Evolutionary conservation across 1,140 invertebrate species (phyloP).

Genomic region (Scaptomyza montana): DNA sequence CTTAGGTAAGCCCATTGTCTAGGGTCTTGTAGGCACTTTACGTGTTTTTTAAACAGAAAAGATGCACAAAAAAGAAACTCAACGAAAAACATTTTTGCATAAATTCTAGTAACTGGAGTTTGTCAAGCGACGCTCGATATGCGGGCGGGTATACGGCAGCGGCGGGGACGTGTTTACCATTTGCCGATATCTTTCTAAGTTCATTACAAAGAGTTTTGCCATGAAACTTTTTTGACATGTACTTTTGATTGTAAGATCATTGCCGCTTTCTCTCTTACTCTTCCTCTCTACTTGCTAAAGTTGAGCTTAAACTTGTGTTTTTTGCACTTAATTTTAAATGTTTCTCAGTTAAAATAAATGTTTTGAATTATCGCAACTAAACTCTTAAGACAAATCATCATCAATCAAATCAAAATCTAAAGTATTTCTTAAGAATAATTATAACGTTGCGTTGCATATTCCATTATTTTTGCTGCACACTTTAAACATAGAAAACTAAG

Average conservation of each 20-base stretch:
- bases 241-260: neutral
- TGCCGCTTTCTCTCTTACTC: neutral
- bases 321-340: slow-evolving; percentile 51
- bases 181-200: slow-evolving; percentile 29
- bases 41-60: slow-evolving; percentile 76
- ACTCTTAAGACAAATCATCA: slow-evolving; percentile 52
- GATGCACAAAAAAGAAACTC: slow-evolving; percentile 33
- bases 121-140: slow-evolving; percentile 18
- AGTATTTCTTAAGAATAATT: slow-evolving; percentile 55
- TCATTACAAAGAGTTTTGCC: slow-evolving; percentile 13
- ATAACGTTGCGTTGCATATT: slow-evolving; percentile 30
- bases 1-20: slow-evolving; percentile 14
- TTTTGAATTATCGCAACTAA: slow-evolving; percentile 44
- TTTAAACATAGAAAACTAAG: slow-evolving; percentile 39
- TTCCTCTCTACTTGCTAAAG: slow-evolving; percentile 24
- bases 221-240: neutral
- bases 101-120: slow-evolving; percentile 56
- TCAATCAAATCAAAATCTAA: slow-evolving; percentile 41
- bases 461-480: slow-evolving; percentile 27
- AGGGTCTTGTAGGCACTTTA: slow-evolving; percentile 61
- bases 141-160: neutral
- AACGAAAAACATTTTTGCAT: slow-evolving; percentile 29
- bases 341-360: slow-evolving; percentile 32
- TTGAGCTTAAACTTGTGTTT: slow-evolving; percentile 46
- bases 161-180: slow-evolving; percentile 11